Evolutionary conservation across 2,797 vertebrate genomes (phyloP), one percentile per base, ranked within the genome.

Genomic region (Benthosema pterotum): DNA sequence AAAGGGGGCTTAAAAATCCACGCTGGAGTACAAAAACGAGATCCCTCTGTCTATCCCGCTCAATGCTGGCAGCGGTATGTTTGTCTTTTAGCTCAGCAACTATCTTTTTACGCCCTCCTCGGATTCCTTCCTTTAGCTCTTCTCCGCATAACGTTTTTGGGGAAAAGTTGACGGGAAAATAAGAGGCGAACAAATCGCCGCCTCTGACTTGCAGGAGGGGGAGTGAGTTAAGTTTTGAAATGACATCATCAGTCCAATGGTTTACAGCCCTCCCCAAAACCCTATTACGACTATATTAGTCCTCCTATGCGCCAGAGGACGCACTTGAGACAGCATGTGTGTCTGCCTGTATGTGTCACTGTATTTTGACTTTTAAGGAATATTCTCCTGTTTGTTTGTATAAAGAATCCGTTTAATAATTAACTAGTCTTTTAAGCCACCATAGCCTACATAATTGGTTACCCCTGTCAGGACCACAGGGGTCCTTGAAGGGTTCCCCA

Each of bases 151-250:
- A 69, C 55, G 52, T 65, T 19, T 17, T 57, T 56, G 45, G 62
- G 12, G 60, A 60, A 25, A 63, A 88, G 60, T 81, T 83, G 14
- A 55, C 58, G 8, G 73, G 54, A 65, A 67, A 65, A 71, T 3
- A 58, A 48, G 72, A 74, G 53, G 56, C 50, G 78, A 77, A 67
- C 72, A 9, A 75, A 80, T 88, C 84, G 69, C 80, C 75, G 80
- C 84, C 74, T 50, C 81, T 72, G 32, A 32, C 72, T 67, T n/a
- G n/a, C n/a, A n/a, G n/a, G 74, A 86, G 71, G 72, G 83, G 89
- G 82, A 80, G 85, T 71, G 86, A 83, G 84, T 80, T 83, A 89
- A 92, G 87, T 92, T 93, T 91, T 87, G 76, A 86, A 85, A 93
- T 93, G 90, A 93, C 93, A 90, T 94, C 91, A 86, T 69, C 71